Conservation (phyloP, 2,888 invertebrate genomes). For the Camptogramma bilineatum region DNA sequence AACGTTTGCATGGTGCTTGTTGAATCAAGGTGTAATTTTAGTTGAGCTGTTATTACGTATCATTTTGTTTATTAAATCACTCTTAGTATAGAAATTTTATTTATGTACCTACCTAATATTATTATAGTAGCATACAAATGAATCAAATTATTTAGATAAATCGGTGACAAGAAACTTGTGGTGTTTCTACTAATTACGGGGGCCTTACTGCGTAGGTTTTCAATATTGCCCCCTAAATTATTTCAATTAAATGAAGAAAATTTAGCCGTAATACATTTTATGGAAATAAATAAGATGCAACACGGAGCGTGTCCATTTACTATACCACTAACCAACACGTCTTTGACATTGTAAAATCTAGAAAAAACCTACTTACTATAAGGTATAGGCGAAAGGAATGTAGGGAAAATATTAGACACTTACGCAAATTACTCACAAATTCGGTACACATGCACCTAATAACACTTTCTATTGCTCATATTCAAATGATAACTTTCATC, state of each 20-base stretch:
- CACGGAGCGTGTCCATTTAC: too few species aligned
- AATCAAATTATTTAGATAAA: too few species aligned
- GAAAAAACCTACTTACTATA: neutral
- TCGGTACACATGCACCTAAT: neutral
- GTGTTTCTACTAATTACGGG: too few species aligned
- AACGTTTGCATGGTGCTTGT: slow-evolving; percentile 47
- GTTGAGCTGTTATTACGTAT: slow-evolving; percentile 36
- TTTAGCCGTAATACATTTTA: too few species aligned
- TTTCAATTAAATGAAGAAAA: too few species aligned
- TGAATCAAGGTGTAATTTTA: slow-evolving; percentile 42
- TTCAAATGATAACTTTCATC: slow-evolving; percentile 41
- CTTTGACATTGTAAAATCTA: neutral
- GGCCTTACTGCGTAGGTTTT: too few species aligned
- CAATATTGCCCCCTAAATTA: too few species aligned
- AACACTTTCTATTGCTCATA: slow-evolving; percentile 49
- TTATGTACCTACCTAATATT: too few species aligned
- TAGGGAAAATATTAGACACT: neutral
- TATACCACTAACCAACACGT: too few species aligned
- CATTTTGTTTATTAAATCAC: neutral
- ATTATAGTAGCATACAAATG: too few species aligned
- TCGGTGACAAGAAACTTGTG: too few species aligned
- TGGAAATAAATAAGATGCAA: too few species aligned
- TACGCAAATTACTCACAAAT: slow-evolving; percentile 33
- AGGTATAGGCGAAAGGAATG: neutral
- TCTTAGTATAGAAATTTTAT: slow-evolving; percentile 18